phyloP scores from a whole-genome alignment of 1,140 invertebrate species.

The Theocolax elegans region DNA sequence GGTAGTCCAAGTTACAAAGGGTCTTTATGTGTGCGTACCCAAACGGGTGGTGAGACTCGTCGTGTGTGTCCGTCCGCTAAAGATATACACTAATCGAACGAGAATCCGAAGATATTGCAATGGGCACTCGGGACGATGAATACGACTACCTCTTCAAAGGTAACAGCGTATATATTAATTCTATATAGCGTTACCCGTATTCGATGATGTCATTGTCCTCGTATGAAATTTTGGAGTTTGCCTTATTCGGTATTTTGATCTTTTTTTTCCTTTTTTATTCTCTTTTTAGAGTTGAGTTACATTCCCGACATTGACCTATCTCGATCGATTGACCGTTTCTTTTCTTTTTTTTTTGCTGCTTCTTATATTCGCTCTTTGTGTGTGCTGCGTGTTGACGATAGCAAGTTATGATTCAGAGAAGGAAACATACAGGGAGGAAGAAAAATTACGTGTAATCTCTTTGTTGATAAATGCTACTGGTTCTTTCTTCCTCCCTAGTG shows the following conservation, averaged over 20 bases:
- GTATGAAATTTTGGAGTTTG: too few relatives aligned
- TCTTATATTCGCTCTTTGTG: too few relatives aligned
- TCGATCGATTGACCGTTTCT: too few relatives aligned
- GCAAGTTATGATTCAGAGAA: too few relatives aligned
- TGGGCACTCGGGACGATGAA: constrained; percentile 98
- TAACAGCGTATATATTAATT: too few relatives aligned
- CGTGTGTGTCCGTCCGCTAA: constrained; percentile 37
- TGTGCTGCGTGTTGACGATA: too few relatives aligned
- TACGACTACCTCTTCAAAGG: constrained; percentile 99
- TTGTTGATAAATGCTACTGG: constrained; percentile 1
- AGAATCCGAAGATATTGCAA: constrained; percentile 67
- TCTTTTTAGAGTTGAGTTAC: too few relatives aligned
- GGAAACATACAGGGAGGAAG: too few relatives aligned
- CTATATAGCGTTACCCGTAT: constrained; percentile 31
- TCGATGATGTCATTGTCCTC: not conserved
- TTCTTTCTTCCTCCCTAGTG: too few relatives aligned
- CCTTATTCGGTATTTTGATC: too few relatives aligned
- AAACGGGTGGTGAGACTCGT: constrained; percentile 24
- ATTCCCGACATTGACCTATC: too few relatives aligned
- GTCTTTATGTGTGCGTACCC: not conserved
- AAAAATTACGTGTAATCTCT: not conserved
- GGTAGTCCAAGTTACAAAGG: constrained; percentile 5
- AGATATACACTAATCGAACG: not conserved
- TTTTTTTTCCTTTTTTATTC: constrained; percentile 11
- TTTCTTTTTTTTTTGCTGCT: too few relatives aligned